Percentiles rank a stretch among this genome's conserved stretches.
Evolutionary conservation across 2,888 invertebrate genomes (phyloP).

Genomic region (Cistogaster globosa): DNA sequence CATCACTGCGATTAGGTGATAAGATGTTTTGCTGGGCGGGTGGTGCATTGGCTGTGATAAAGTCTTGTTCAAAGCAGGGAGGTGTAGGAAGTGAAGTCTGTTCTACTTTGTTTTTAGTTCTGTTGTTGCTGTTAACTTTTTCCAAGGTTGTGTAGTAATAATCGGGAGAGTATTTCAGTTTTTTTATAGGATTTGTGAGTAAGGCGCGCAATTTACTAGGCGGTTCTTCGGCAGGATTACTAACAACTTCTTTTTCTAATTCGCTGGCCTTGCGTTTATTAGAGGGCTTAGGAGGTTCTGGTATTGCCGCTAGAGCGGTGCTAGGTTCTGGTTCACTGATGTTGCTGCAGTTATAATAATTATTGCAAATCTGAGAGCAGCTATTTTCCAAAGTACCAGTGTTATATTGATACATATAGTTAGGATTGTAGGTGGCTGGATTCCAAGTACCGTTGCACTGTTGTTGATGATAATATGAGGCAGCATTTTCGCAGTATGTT

Average conservation of each 20-base stretch:
- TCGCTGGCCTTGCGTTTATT: constrained; percentile 54
- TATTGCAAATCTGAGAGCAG: constrained; percentile 62
- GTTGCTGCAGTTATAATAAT: constrained; percentile 73
- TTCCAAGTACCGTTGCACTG: constrained; percentile 69
- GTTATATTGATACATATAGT: constrained; percentile 74
- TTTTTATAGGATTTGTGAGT: constrained; percentile 83
- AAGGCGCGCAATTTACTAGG: constrained; percentile 85
- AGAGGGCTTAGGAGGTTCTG: constrained; percentile 6
- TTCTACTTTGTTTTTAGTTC: constrained; percentile 68
- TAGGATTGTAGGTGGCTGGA: constrained; percentile 73
- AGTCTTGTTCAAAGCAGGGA: constrained; percentile 77
- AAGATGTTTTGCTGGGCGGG: constrained; percentile 76
- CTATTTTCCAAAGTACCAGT: constrained; percentile 36
- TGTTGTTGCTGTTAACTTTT: constrained; percentile 70
- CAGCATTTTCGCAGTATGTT: constrained; percentile 74
- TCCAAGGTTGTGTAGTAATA: constrained; percentile 80
- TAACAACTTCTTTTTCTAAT: constrained; percentile 6
- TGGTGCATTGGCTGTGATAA: constrained; percentile 72
- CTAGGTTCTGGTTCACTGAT: neutral
- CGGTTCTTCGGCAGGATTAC: constrained; percentile 73
- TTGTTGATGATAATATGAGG: constrained; percentile 67
- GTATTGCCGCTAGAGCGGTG: neutral
- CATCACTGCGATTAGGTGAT: constrained; percentile 79
- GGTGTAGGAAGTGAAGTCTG: constrained; percentile 68
- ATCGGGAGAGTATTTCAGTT: constrained; percentile 80